Percentiles rank a stretch among this genome's conserved stretches.
Evolutionary conservation across 2,888 invertebrate genomes (phyloP).

Genomic region (Stenoptilia bipunctidactyla): DNA sequence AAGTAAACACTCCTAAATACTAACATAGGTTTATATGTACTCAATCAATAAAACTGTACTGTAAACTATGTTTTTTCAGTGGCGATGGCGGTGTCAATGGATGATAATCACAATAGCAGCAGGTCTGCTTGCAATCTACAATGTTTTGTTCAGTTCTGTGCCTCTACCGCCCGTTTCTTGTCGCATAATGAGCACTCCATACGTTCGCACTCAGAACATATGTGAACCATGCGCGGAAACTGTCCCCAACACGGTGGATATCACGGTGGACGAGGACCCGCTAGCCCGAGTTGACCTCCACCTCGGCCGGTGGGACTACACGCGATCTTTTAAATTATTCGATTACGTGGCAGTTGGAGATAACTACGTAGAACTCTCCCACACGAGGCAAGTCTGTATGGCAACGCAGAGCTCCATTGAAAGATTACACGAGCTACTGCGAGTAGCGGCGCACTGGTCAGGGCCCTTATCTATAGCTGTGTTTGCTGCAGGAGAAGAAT

Average conservation of each 20-base stretch:
- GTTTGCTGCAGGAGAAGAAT: constrained; percentile 84
- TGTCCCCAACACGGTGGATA: constrained; percentile 24
- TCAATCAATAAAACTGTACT: too few relatives aligned
- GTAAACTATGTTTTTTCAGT: constrained; percentile 26
- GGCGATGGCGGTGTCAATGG: constrained; percentile 75
- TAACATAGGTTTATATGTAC: too few relatives aligned
- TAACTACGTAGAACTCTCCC: constrained; percentile 71
- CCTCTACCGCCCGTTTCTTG: constrained; percentile 41
- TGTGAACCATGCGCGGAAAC: constrained; percentile 51
- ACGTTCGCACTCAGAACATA: constrained; percentile 28
- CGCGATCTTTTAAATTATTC: constrained; percentile 77
- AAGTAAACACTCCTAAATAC: too few relatives aligned
- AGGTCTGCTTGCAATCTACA: constrained; percentile 74
- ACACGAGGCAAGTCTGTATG: constrained; percentile 75
- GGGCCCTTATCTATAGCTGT: constrained; percentile 89
- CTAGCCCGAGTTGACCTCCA: constrained; percentile 74
- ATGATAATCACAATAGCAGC: constrained; percentile 76
- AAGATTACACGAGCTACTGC: constrained; percentile 80
- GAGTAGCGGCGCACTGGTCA: constrained; percentile 85
- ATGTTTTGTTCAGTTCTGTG: constrained; percentile 55
- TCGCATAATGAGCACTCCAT: constrained; percentile 23
- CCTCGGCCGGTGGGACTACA: constrained; percentile 80
- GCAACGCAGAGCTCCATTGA: constrained; percentile 91
- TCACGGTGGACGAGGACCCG: constrained; percentile 51
- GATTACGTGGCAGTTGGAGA: constrained; percentile 81